Conservation (phyloP, 2,888 invertebrate genomes). For the Phasia obesa region DNA sequence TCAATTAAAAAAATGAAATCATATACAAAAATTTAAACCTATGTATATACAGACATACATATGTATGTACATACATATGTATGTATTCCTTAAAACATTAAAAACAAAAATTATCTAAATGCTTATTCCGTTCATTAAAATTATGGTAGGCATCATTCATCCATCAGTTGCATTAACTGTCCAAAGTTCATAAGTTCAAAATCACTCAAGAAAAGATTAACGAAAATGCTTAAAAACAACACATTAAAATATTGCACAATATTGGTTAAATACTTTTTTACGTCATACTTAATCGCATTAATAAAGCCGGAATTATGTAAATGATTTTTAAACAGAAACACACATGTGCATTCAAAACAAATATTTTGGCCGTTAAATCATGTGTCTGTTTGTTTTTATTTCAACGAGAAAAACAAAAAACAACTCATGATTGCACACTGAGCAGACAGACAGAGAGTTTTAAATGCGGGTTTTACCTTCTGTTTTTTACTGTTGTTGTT, state of each 20-base stretch:
- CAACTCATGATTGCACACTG: slow-evolving; percentile 22
- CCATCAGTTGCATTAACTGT: slow-evolving; percentile 28
- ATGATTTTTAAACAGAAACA: slow-evolving; percentile 39
- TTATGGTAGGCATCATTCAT: slow-evolving; percentile 11
- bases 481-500: slow-evolving; percentile 19
- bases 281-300: slow-evolving; percentile 51
- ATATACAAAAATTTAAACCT: not conserved
- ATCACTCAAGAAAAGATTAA: slow-evolving; percentile 29
- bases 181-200: slow-evolving; percentile 67
- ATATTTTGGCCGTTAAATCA: slow-evolving; percentile 29
- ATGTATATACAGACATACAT: too few relatives aligned
- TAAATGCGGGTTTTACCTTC: slow-evolving; percentile 59
- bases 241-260: slow-evolving; percentile 63
- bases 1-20: not conserved
- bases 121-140: slow-evolving; percentile 40
- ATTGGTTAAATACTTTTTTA: slow-evolving; percentile 52
- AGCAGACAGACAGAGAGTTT: slow-evolving; percentile 12
- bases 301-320: slow-evolving; percentile 68
- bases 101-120: not conserved
- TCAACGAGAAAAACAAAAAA: not conserved
- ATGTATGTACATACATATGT: too few relatives aligned
- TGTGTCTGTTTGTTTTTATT: slow-evolving; percentile 18
- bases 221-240: slow-evolving; percentile 13
- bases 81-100: too few relatives aligned
- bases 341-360: not conserved